Conservation (phyloP, 2,113 vertebrate genomes). For the Syrmaticus mikado region DNA sequence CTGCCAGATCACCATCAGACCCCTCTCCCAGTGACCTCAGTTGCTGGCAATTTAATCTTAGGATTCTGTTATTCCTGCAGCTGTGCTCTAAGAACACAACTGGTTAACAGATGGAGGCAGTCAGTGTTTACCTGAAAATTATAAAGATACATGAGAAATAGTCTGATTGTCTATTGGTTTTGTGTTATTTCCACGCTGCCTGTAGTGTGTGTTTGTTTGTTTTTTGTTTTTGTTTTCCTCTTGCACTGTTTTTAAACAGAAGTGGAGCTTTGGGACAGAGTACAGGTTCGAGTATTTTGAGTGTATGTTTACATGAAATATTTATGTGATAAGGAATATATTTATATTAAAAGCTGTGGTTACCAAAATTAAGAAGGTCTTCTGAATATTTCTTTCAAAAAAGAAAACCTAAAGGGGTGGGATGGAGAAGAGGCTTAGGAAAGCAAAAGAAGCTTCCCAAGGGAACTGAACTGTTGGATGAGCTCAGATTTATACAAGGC, state of each 20-base stretch:
- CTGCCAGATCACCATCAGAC: neutral
- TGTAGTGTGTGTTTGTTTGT: neutral
- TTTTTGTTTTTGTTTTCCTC: neutral
- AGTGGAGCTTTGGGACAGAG: neutral
- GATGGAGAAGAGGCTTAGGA: neutral
- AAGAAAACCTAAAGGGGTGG: neutral
- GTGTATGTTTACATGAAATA: neutral
- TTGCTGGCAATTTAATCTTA: neutral
- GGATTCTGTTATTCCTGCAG: neutral
- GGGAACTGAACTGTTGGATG: neutral
- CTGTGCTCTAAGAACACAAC: neutral
- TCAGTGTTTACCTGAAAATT: neutral
- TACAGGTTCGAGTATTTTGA: neutral
- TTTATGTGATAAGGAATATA: neutral
- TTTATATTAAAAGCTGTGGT: conserved; percentile 41
- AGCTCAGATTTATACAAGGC: neutral
- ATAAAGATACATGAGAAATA: neutral
- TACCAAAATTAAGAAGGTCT: neutral
- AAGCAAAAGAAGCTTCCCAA: neutral
- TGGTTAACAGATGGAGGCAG: neutral
- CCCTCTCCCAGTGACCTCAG: neutral
- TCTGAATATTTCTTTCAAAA: neutral
- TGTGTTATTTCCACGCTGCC: neutral
- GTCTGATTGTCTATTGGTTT: neutral
- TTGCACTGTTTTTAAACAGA: neutral